These are phyloP conservation scores for Hippocampus zosterae DNA, from an alignment of 2,113 vertebrate species.

Conservation along the genomic window DNA sequence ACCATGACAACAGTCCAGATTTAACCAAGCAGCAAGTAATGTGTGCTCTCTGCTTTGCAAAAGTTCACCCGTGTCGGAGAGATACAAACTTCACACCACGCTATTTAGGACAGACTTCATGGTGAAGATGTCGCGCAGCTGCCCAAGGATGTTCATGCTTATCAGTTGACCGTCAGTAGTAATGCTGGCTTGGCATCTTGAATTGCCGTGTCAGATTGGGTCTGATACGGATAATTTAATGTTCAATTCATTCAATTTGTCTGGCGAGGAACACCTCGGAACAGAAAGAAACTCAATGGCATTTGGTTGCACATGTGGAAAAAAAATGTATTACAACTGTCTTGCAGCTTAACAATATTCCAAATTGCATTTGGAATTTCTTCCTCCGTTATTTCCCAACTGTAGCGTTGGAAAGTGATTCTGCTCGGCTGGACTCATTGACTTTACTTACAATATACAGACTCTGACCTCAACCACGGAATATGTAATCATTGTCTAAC, in stretches of 20 bases:
- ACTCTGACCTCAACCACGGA: neutral
- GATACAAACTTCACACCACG: conserved; percentile 16
- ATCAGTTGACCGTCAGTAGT: conserved; percentile 1
- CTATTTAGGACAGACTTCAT: conserved; percentile 11
- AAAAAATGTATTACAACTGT: conserved; percentile 4
- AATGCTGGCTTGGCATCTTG: conserved; percentile 19
- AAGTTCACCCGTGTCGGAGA: conserved; percentile 18
- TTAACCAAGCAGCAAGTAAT: conserved; percentile 16
- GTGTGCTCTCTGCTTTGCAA: neutral
- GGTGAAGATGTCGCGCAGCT: conserved; percentile 15
- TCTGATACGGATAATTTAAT: neutral
- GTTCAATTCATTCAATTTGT: neutral
- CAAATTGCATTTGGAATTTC: neutral
- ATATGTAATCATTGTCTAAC: neutral
- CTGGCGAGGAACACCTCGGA: neutral
- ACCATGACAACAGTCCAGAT: conserved; percentile 31
- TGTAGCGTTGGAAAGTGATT: neutral
- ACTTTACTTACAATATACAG: neutral
- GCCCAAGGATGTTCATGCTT: conserved; percentile 15
- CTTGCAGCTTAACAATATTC: conserved; percentile 42
- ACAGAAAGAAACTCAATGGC: neutral
- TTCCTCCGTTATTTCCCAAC: neutral
- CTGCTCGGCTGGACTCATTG: neutral
- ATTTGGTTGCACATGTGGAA: neutral
- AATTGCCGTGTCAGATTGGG: conserved; percentile 5